Conservation (phyloP, 2,888 invertebrate genomes). For the Ennomos fuscantarius region DNA sequence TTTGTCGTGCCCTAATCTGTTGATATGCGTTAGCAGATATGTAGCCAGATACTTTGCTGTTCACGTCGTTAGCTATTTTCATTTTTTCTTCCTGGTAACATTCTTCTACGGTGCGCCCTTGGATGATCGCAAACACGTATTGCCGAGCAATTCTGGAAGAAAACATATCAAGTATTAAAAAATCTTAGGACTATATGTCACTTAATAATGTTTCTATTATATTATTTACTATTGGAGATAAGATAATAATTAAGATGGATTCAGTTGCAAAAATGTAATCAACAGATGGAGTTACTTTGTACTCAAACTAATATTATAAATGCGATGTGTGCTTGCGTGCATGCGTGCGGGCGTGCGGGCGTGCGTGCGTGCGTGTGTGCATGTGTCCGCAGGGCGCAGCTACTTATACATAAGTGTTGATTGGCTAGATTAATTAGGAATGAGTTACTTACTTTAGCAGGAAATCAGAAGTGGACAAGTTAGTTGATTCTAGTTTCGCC, state of each 20-base stretch:
- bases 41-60: conserved; percentile 78
- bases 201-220: no score
- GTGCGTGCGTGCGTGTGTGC: no score
- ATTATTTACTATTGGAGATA: no score
- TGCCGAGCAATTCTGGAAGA: conserved; percentile 85
- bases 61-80: conserved; percentile 62
- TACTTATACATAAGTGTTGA: no score
- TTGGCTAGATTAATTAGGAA: background rate
- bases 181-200: no score
- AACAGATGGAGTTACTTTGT: background rate
- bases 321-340: no score
- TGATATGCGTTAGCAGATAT: conserved; percentile 76
- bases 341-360: no score
- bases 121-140: conserved; percentile 87
- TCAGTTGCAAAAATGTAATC: no score
- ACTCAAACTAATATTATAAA: no score
- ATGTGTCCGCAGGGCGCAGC: no score
- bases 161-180: background rate
- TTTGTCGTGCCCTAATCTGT: conserved; percentile 59
- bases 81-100: conserved; percentile 81
- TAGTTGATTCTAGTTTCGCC: conserved; percentile 65
- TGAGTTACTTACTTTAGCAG: conserved; percentile 85
- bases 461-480: conserved; percentile 89
- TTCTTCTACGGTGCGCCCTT: conserved; percentile 87
- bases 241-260: no score